Conservation (phyloP, 2,113 vertebrate species). For the Forbesichthys agassizii region DNA sequence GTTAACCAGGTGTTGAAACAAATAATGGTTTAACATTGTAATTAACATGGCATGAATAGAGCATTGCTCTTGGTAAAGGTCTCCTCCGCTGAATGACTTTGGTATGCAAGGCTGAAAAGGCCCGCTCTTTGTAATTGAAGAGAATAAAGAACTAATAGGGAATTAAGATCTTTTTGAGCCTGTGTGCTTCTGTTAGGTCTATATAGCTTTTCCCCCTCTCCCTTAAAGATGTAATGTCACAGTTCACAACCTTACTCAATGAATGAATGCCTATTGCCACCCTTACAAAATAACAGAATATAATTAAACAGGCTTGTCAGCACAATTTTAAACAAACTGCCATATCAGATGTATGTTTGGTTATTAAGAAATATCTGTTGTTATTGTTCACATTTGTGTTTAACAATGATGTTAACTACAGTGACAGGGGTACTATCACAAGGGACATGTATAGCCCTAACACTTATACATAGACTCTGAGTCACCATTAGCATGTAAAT, state of each 20-base stretch:
- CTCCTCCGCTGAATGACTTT: slow-evolving; percentile 80
- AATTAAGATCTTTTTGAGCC: slow-evolving; percentile 76
- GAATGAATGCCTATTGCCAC: slow-evolving; percentile 49
- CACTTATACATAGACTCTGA: slow-evolving; percentile 27
- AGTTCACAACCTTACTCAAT: slow-evolving; percentile 64
- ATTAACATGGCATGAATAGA: slow-evolving; percentile 83
- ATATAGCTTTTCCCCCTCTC: slow-evolving; percentile 69
- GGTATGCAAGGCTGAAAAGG: slow-evolving; percentile 77
- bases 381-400: neutral
- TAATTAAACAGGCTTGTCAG: neutral
- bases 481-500: slow-evolving; percentile 68
- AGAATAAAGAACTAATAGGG: slow-evolving; percentile 78
- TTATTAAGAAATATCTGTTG: neutral
- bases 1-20: slow-evolving; percentile 86
- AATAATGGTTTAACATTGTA: slow-evolving; percentile 85
- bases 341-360: neutral
- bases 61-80: slow-evolving; percentile 78
- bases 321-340: neutral
- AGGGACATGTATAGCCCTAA: slow-evolving; percentile 32
- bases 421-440: slow-evolving; percentile 21
- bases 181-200: slow-evolving; percentile 57
- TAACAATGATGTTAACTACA: slow-evolving; percentile 24
- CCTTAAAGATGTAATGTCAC: slow-evolving; percentile 69
- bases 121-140: slow-evolving; percentile 64
- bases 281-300: slow-evolving; percentile 3